Base-by-base conservation (phyloP, 2,113 vertebrate species). In the Caranx ignobilis region DNA sequence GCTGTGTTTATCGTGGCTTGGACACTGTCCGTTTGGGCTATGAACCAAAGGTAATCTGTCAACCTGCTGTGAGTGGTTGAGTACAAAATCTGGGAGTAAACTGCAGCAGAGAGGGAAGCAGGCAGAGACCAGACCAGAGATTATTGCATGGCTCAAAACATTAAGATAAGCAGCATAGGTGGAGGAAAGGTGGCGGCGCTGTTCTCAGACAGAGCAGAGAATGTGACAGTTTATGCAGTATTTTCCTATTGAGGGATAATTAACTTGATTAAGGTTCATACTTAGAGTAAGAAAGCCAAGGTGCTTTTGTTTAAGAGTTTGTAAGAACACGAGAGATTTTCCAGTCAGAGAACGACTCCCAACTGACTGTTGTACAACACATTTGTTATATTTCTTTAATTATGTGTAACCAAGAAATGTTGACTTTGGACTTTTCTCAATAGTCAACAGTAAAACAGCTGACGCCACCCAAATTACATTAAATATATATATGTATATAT, bases 11-110 rank as follows among this genome's bases (percentile, higher is more conserved):
- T 87, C 68, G 55, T 90, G 89, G 86, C 87, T 88, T 81, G 88
- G 90, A 83, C 77, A 71, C 83, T 91, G 88, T 92, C 88, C 79
- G 54, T 68, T 80, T 64, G 86, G 93, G 92, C 91, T 82, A 63
- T 15, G 62, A 55, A 92, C 91, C 92, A 93, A 90, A 87, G 75
- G 87, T 85, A 85, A 92, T 92, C 90, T 83, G 88, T 93, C 90
- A 89, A 87, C 87, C 89, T 78, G 81, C 86, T 88, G 86, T 68
- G 73, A 91, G 87, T 68, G 83, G 75, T 50, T 70, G 66, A 82
- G 72, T 77, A 61, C 82, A 66, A 87, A 87, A 88, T 81, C 73
- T 87, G 47, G 71, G 80, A 89, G 88, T 78, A 67, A 86, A 88
- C 85, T 77, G 67, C 65, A 82, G 73, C 43, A 1, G 37, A 80